Base-by-base conservation (phyloP, 2,888 invertebrate genomes). In the Aphodius sticticus region DNA sequence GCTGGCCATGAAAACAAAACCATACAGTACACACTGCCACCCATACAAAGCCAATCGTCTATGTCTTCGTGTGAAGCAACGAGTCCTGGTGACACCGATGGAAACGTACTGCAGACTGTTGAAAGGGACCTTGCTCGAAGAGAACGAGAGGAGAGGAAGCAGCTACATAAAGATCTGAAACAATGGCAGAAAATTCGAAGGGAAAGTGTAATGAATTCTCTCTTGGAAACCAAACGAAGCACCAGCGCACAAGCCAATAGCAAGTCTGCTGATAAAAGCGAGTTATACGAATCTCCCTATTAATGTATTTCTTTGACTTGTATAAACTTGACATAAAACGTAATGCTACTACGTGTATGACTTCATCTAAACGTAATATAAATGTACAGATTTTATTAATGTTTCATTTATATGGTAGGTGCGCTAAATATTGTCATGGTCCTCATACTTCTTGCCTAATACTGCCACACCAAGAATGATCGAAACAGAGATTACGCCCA, bases 161-260 rank as follows among this genome's bases (percentile, higher is more conserved):
- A 77, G 16, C 75, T 81, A 7, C 78, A 82, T 26, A 9, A 72
- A 9, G 77, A 82, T 77, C 71, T 83, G 69, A 75, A 69, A 53
- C 76, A 71, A 14, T 82, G 80, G 81, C 83, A 83, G 77, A 70
- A 81, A 9, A 81, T 81, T 16, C 77, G 83, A 70, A 78, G 82
- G 37, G 76, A 76, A 69, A 76, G 82, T 14, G 75, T 82, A 35
- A 53, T 80, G 36, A 70, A 81, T 7, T 53, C 53, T 12, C 7
- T 53, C 9, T 53, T 53, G 53, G 9, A 53, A 12, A 12, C 53
- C 12, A 9, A 7, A 7, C 9, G 7, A 9, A 9, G 9, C 53
- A 26, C 26, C 1, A 26, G 26, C 26, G 26, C 26, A 26, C 26
- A 26, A 26, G 26, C 53, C 1, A 53, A 12, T 5, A 5, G 53